phyloP scores from a whole-genome alignment of 2,888 invertebrate species.

The Sinhomidia bicolor region DNA sequence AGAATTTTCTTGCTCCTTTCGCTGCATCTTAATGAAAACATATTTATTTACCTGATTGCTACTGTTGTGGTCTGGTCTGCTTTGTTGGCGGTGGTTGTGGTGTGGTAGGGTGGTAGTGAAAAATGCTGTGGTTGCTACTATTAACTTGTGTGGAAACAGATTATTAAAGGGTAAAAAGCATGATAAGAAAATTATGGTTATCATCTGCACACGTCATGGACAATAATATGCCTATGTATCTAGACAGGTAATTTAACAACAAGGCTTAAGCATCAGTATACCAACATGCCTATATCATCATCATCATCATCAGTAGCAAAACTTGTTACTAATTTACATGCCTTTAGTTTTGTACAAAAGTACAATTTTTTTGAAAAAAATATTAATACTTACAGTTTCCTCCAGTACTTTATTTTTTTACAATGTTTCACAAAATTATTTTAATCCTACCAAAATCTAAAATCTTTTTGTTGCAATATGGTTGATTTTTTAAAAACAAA shows the following conservation, averaged over 20 bases:
- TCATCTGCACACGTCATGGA: constrained; percentile 8
- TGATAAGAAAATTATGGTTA: constrained; percentile 59
- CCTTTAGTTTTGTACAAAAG: not conserved
- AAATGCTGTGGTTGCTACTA: not conserved
- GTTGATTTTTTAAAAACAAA: constrained; percentile 12
- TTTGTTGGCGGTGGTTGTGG: not conserved
- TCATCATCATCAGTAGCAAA: not conserved
- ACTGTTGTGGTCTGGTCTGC: too few relatives aligned
- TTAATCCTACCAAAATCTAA: too few relatives aligned
- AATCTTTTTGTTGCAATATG: not conserved
- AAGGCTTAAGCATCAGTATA: not conserved
- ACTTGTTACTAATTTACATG: not conserved
- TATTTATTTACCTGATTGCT: too few relatives aligned
- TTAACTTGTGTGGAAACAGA: constrained; percentile 24
- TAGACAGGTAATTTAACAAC: constrained; percentile 34
- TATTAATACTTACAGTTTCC: not conserved
- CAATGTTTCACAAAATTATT: too few relatives aligned
- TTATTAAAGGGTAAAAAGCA: constrained; percentile 22
- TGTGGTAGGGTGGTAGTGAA: not conserved
- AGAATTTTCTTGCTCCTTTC: not conserved
- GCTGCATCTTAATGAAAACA: too few relatives aligned
- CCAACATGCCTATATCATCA: not conserved
- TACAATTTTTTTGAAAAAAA: not conserved
- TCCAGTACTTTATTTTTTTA: too few relatives aligned
- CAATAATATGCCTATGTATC: not conserved